These are phyloP conservation scores for Stenoptilia bipunctidactyla DNA, from an alignment of 2,888 invertebrate genomes.

Conservation along the genomic window DNA sequence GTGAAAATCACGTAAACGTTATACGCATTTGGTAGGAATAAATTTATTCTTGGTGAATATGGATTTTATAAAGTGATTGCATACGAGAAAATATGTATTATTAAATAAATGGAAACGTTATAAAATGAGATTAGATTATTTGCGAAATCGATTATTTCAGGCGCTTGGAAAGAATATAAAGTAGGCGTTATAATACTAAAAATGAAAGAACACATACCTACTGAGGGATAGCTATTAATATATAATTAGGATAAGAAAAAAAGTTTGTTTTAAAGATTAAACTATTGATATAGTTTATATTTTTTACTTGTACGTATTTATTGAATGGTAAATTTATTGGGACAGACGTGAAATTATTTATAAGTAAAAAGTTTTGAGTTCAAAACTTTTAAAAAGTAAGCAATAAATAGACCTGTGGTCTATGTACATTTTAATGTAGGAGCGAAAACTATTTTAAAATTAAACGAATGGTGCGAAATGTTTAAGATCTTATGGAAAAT, in stretches of 20 bases:
- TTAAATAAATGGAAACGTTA: slow-evolving; percentile 36
- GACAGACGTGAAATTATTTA: slow-evolving; percentile 69
- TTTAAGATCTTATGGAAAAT: slow-evolving; percentile 59
- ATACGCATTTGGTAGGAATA: slow-evolving; percentile 20
- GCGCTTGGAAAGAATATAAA: slow-evolving; percentile 69
- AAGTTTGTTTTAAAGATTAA: slow-evolving; percentile 72
- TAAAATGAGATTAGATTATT: slow-evolving; percentile 42
- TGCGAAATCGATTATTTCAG: slow-evolving; percentile 48
- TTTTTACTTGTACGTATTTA: slow-evolving; percentile 72
- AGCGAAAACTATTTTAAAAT: slow-evolving; percentile 40
- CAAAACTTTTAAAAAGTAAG: slow-evolving; percentile 69
- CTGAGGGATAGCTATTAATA: slow-evolving; percentile 71
- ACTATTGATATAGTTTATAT: slow-evolving; percentile 72
- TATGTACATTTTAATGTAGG: slow-evolving; percentile 67
- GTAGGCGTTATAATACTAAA: slow-evolving; percentile 69
- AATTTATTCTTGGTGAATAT: slow-evolving; percentile 38
- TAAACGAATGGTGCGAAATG: slow-evolving; percentile 63
- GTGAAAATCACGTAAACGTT: slow-evolving; percentile 23
- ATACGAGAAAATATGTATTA: slow-evolving; percentile 44
- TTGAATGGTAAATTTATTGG: slow-evolving; percentile 71
- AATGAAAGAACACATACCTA: slow-evolving; percentile 65
- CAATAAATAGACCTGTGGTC: slow-evolving; percentile 64
- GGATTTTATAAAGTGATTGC: slow-evolving; percentile 49
- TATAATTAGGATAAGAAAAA: slow-evolving; percentile 62
- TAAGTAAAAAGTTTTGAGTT: slow-evolving; percentile 64